Evolutionary conservation across 2,888 invertebrate genomes (phyloP), one percentile per base, ranked within the genome.

Genomic region (Agonum fuliginosum): DNA sequence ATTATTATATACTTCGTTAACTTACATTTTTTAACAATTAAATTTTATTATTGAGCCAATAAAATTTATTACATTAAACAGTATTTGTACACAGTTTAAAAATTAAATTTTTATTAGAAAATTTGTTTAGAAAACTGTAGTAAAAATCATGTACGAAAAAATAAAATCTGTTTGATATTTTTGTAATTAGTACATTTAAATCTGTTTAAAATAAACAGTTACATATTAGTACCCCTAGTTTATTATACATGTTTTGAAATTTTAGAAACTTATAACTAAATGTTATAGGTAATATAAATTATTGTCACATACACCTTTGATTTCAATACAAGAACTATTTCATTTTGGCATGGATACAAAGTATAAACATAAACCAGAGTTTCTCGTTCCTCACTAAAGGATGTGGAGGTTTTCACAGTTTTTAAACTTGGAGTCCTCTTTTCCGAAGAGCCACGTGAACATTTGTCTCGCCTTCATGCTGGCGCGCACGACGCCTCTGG

Each of bases 391-490:
- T 46, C 46, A 46, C 92, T 94, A 95, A 87, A 95, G 92, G 85
- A 95, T 94, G 85, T 95, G 93, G 69, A 96, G 89, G 84, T 96
- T 96, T 88, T 96, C 96, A 89, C 96, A 96, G 88, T 96, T 95
- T 87, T 95, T 95, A 87, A 96, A 95, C 86, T 96, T 96, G 17
- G 95, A 93, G 86, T 96, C 96, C 85, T 96, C 96, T 83, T 95
- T 96, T 58, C 96, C 95, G 85, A 96, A 93, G 67, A 96, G 92
- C 95, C 95, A 96, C 17, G 96, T 96, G 80, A 96, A 90, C 94
- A 96, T 95, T 87, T 96, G 95, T 67, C 96, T 89, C 0, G 96
- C 96, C 84, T 95, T 95, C 94, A 96, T 95, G 86, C 95, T 95
- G 2, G 95, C 96, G 81, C 95, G 89, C 17, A 95, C 93, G 1